Evolutionary conservation across 2,113 vertebrate species (phyloP).

Genomic region (Micronycteris hirsuta): DNA sequence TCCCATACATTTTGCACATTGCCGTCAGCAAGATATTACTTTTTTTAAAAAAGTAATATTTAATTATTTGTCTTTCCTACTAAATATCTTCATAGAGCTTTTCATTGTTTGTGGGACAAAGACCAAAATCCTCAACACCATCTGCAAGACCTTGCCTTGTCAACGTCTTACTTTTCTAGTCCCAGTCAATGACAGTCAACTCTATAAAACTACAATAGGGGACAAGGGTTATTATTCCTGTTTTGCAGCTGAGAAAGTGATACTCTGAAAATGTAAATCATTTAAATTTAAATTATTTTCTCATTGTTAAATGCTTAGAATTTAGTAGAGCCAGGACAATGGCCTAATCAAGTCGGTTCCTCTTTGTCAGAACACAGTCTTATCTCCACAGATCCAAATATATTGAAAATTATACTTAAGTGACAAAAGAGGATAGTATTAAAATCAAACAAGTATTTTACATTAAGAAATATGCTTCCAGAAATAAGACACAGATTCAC

Average conservation of each 20-base stretch:
- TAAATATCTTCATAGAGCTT: background rate
- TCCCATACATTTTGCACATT: background rate
- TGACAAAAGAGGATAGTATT: background rate
- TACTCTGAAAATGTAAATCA: background rate
- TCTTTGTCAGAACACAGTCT: background rate
- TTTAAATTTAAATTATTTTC: background rate
- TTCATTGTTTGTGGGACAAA: background rate
- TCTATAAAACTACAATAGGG: background rate
- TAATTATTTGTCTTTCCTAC: background rate
- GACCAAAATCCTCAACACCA: background rate
- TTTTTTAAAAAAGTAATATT: background rate
- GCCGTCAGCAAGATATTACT: background rate
- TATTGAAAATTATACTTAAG: background rate
- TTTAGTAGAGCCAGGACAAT: background rate
- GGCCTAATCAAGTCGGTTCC: background rate
- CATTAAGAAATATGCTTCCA: background rate
- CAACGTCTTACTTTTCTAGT: background rate
- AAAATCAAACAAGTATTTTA: background rate
- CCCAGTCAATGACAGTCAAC: background rate
- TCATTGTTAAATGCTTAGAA: background rate
- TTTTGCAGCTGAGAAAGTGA: background rate
- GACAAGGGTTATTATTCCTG: background rate
- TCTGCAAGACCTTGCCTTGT: background rate
- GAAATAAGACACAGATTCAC: background rate
- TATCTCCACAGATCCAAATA: background rate